Evolutionary conservation across 2,113 vertebrate genomes (phyloP).

Genomic region (Anser cygnoides): DNA sequence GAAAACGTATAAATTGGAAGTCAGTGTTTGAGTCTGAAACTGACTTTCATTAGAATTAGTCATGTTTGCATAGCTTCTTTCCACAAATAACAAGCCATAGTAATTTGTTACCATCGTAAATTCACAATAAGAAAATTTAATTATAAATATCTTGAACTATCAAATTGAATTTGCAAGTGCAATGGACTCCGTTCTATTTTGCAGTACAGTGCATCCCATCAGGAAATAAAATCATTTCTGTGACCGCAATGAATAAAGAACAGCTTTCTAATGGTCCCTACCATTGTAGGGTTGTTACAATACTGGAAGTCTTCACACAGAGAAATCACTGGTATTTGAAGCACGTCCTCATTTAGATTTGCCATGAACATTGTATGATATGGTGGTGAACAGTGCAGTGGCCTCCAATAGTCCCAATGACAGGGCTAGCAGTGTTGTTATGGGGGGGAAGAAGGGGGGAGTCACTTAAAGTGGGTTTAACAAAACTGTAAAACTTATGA

Average conservation of each 20-base stretch:
- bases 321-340: neutral
- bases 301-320: neutral
- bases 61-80: neutral
- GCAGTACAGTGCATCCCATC: neutral
- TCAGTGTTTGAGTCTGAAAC: neutral
- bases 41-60: neutral
- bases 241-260: neutral
- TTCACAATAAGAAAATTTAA: neutral
- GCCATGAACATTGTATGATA: neutral
- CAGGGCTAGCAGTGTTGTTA: neutral
- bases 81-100: neutral
- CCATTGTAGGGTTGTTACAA: neutral
- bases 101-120: neutral
- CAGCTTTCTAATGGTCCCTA: neutral
- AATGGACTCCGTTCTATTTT: neutral
- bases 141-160: neutral
- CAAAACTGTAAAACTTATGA: neutral
- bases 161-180: neutral
- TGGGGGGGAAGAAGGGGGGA: no score
- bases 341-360: neutral
- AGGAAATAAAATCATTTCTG: neutral
- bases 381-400: rapidly evolving
- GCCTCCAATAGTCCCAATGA: neutral
- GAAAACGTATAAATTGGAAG: neutral
- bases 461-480: neutral